These are phyloP conservation scores for Myzus persicae DNA, from an alignment of 1,140 invertebrate genomes.

Conservation along the genomic window DNA sequence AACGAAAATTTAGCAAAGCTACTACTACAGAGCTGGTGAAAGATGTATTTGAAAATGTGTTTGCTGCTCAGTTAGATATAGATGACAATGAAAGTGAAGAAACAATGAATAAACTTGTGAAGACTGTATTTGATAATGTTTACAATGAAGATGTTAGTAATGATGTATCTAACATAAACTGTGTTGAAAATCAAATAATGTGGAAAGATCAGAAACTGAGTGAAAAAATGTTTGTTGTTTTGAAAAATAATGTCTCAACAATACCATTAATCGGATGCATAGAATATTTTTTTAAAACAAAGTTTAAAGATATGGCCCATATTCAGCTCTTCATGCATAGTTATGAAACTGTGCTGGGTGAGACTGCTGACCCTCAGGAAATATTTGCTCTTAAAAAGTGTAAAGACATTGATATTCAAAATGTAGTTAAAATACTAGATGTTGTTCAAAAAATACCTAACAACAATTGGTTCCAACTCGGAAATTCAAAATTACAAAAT, in stretches of 20 bases:
- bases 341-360: slow-evolving; percentile 80
- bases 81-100: slow-evolving; percentile 66
- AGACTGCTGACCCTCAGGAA: slow-evolving; percentile 80
- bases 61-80: slow-evolving; percentile 77
- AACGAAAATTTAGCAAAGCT: slow-evolving; percentile 73
- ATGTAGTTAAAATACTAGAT: neutral
- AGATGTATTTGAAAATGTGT: slow-evolving; percentile 83
- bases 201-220: slow-evolving; percentile 64
- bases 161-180: slow-evolving; percentile 70
- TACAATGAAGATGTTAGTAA: slow-evolving; percentile 72
- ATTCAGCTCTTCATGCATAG: slow-evolving; percentile 66
- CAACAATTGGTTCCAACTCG: slow-evolving; percentile 14
- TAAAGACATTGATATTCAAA: slow-evolving; percentile 66
- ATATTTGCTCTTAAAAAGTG: slow-evolving; percentile 80
- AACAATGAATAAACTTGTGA: slow-evolving; percentile 72
- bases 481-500: slow-evolving; percentile 31
- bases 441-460: slow-evolving; percentile 26
- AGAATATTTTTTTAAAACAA: slow-evolving; percentile 24
- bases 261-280: neutral
- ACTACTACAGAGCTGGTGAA: slow-evolving; percentile 81
- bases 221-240: slow-evolving; percentile 61
- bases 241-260: slow-evolving; percentile 60
- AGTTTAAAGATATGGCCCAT: neutral
- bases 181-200: slow-evolving; percentile 64
- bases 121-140: slow-evolving; percentile 69